phyloP scores from a whole-genome alignment of 2,797 vertebrate genomes.

The Pelobates cultripes region DNA sequence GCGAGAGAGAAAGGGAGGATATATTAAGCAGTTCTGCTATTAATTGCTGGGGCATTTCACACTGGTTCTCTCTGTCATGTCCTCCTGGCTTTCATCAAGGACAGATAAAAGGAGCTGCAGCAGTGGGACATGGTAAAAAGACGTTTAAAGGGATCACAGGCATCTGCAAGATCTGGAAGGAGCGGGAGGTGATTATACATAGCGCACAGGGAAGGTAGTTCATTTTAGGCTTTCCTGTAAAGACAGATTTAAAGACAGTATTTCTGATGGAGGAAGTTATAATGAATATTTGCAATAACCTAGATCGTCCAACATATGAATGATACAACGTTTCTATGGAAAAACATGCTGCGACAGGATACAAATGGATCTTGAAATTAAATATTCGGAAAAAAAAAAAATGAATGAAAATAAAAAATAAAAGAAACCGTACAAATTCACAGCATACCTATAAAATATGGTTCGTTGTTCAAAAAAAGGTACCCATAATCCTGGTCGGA shows the following conservation, averaged over 20 bases:
- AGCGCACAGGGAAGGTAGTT: background rate
- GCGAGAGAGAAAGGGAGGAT: constrained; percentile 1
- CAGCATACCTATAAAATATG: too few relatives aligned
- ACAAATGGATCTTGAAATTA: too few relatives aligned
- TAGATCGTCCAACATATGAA: too few relatives aligned
- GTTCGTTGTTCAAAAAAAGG: too few relatives aligned
- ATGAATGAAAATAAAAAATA: too few relatives aligned
- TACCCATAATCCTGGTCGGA: too few relatives aligned
- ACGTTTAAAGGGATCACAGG: background rate
- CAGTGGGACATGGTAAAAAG: constrained; percentile 9
- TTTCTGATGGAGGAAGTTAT: background rate
- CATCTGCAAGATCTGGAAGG: background rate
- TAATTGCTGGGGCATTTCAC: background rate
- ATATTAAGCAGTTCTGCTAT: background rate
- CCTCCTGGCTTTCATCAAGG: constrained; percentile 5
- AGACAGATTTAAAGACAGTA: background rate
- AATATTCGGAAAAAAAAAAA: too few relatives aligned
- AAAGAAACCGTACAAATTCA: too few relatives aligned
- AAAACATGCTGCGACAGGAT: too few relatives aligned
- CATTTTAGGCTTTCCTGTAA: background rate
- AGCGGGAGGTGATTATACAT: constrained; percentile 17
- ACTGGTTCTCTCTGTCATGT: background rate
- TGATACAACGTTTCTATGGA: too few relatives aligned
- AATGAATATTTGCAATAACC: background rate
- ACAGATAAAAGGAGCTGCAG: background rate